phyloP scores from a whole-genome alignment of 2,797 vertebrate genomes.

The Nannoperca obscura region DNA sequence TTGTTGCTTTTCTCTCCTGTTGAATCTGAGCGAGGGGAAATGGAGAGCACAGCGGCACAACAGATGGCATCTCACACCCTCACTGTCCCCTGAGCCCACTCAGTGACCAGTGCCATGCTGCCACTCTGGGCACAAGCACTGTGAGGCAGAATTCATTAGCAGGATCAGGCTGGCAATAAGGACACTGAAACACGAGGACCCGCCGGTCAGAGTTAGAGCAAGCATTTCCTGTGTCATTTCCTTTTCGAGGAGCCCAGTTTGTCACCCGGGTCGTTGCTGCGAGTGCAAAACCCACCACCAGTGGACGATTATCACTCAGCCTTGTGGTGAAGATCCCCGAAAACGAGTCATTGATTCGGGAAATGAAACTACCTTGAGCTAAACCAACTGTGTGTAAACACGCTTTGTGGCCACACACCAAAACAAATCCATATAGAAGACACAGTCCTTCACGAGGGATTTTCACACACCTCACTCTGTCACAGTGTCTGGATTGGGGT shows the following conservation, averaged over 20 bases:
- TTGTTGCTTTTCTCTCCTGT: conserved; percentile 22
- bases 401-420: conserved; percentile 49
- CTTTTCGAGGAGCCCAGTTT: conserved; percentile 25
- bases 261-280: conserved; percentile 16
- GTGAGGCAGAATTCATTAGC: conserved; percentile 76
- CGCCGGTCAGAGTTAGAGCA: conserved; percentile 2
- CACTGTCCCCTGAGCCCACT: conserved; percentile 64
- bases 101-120: conserved; percentile 63
- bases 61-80: conserved; percentile 72
- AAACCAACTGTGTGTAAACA: conserved; percentile 59
- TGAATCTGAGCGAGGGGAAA: conserved; percentile 34
- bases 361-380: conserved; percentile 74
- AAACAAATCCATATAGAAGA: conserved; percentile 64
- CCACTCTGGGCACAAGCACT: conserved; percentile 55
- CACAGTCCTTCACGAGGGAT: conserved; percentile 40
- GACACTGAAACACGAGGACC: conserved; percentile 14
- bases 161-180: conserved; percentile 61
- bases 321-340: conserved; percentile 47
- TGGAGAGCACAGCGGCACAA: conserved; percentile 36
- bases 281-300: not conserved
- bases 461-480: conserved; percentile 51
- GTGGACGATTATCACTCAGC: conserved; percentile 49
- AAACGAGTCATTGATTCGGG: conserved; percentile 68
- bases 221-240: conserved; percentile 44
- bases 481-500: conserved; percentile 27